phyloP scores from a whole-genome alignment of 2,797 vertebrate genomes.

The Poeciliopsis paucimaculata region DNA sequence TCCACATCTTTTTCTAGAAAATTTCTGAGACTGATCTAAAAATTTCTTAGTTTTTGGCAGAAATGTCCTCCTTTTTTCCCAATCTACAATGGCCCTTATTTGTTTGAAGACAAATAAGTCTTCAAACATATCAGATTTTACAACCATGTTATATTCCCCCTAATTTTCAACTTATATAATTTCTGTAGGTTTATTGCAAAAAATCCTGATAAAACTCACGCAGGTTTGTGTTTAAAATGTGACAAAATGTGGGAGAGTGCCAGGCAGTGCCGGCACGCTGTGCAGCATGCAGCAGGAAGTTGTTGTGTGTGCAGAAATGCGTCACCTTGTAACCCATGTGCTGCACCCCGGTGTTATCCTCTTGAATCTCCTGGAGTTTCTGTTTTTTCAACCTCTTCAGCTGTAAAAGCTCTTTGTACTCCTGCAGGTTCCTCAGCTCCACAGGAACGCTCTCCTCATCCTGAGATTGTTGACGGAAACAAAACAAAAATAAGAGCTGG shows the following conservation, averaged over 20 bases:
- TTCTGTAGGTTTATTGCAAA: not conserved
- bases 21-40: no score
- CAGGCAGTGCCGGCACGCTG: not conserved
- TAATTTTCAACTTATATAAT: not conserved
- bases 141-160: not conserved
- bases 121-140: not conserved
- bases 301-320: not conserved
- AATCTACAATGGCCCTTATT: no score
- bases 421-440: constrained; percentile 86
- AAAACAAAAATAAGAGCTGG: constrained; percentile 7
- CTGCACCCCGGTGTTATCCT: constrained; percentile 86
- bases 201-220: not conserved
- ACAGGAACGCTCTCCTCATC: constrained; percentile 93
- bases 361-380: constrained; percentile 91
- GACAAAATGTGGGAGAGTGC: not conserved
- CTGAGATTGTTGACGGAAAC: constrained; percentile 66
- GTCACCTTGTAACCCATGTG: constrained; percentile 94
- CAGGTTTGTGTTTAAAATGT: not conserved
- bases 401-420: constrained; percentile 96
- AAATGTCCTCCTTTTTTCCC: no score
- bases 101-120: no score
- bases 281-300: not conserved
- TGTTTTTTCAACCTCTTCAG: constrained; percentile 95
- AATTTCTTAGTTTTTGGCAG: no score
- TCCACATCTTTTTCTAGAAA: no score